These are phyloP conservation scores for Ariolimax columbianus DNA, from an alignment of 2,888 invertebrate genomes.

Conservation along the genomic window DNA sequence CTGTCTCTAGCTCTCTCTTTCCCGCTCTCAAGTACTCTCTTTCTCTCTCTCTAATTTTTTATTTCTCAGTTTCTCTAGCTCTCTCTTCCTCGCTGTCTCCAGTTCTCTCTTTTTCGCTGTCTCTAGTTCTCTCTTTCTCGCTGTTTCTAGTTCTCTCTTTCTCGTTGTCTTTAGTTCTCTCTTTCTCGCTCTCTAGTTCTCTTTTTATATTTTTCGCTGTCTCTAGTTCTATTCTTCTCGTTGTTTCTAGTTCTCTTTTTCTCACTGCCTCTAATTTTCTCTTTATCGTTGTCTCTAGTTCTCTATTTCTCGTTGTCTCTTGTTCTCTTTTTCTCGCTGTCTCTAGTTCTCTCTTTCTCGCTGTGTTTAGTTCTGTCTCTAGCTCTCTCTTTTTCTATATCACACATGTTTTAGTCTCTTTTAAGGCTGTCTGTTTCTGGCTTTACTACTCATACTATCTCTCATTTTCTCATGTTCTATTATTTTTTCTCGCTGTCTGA, in stretches of 20 bases:
- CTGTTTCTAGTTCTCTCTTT: too few relatives aligned
- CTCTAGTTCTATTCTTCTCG: not conserved
- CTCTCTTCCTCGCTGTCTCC: too few relatives aligned
- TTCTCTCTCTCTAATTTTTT: too few relatives aligned
- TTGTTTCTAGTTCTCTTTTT: too few relatives aligned
- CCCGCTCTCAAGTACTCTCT: not conserved
- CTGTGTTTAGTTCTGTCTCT: not conserved
- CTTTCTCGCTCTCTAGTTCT: too few relatives aligned
- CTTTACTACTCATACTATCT: not conserved
- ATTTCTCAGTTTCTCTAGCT: not conserved
- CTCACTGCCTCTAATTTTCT: too few relatives aligned
- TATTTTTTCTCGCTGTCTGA: not conserved
- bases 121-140: too few relatives aligned
- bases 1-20: too few relatives aligned
- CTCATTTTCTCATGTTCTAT: not conserved
- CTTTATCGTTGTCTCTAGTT: too few relatives aligned
- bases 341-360: too few relatives aligned
- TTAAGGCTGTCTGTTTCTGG: not conserved
- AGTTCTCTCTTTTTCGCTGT: too few relatives aligned
- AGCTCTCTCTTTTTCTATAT: not conserved
- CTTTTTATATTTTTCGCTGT: not conserved
- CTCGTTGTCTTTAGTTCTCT: too few relatives aligned
- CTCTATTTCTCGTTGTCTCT: not conserved
- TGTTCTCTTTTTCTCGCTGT: not conserved
- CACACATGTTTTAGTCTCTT: not conserved